Evolutionary conservation across 2,113 vertebrate genomes (phyloP).

Genomic region (Romanogobio albipinnatus): DNA sequence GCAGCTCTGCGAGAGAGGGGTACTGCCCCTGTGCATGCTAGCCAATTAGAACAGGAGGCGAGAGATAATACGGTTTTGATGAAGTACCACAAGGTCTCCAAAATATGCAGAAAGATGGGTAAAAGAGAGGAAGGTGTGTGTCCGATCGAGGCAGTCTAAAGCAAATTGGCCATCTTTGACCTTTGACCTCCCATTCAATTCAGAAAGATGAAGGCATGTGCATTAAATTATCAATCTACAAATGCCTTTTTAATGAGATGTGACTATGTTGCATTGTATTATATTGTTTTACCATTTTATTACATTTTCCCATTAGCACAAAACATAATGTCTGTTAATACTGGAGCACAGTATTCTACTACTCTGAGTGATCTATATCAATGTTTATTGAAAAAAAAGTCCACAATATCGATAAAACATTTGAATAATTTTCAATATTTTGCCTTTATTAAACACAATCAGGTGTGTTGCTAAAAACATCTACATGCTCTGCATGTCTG

Average conservation of each 20-base stretch:
- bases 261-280: background rate
- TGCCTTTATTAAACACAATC: too few species aligned
- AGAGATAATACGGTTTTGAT: conserved; percentile 81
- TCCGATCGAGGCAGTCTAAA: conserved; percentile 75
- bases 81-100: conserved; percentile 70
- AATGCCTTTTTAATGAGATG: background rate
- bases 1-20: conserved; percentile 54
- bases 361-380: too few species aligned
- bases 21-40: conserved; percentile 63
- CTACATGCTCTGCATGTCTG: too few species aligned
- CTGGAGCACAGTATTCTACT: background rate
- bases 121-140: conserved; percentile 62
- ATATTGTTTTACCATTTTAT: background rate
- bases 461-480: too few species aligned
- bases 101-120: conserved; percentile 67
- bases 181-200: conserved; percentile 65
- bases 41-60: conserved; percentile 74
- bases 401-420: too few species aligned
- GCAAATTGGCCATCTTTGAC: conserved; percentile 73
- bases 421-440: too few species aligned
- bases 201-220: background rate
- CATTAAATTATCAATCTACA: background rate
- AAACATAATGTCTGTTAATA: background rate
- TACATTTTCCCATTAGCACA: background rate
- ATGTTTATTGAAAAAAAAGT: too few species aligned